Evolutionary conservation across 2,888 invertebrate species (phyloP).

Genomic region (Dicyrtomina minuta): DNA sequence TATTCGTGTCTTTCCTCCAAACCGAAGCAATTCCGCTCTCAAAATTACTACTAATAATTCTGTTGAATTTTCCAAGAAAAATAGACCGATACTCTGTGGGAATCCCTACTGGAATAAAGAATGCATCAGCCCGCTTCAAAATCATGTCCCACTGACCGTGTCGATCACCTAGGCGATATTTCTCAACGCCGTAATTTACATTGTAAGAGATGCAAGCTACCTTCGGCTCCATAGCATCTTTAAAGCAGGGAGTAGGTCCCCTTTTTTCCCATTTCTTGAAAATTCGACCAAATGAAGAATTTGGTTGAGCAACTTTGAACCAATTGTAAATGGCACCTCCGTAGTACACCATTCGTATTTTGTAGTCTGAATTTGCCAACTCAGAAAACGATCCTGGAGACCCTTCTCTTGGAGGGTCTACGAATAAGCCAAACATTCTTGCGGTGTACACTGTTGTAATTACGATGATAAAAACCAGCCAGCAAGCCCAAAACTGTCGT

Average conservation of each 20-base stretch:
- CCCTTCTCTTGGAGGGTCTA: neutral
- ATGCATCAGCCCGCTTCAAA: neutral
- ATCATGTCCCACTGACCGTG: neutral
- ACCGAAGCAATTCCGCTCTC: neutral
- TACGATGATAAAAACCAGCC: neutral
- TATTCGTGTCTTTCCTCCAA: neutral
- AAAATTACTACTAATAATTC: neutral
- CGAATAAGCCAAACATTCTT: neutral
- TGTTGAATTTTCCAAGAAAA: neutral
- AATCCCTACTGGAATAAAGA: neutral
- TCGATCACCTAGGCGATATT: neutral
- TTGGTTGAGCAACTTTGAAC: neutral
- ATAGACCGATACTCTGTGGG: neutral
- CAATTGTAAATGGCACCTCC: conserved; percentile 2
- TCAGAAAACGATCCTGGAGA: neutral
- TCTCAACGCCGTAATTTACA: no score
- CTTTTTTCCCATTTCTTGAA: neutral
- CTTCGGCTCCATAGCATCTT: neutral
- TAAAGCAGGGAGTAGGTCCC: no score
- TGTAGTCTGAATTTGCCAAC: neutral
- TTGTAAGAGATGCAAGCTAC: neutral
- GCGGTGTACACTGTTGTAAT: conserved; percentile 1
- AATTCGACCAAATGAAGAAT: neutral
- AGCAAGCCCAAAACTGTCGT: neutral
- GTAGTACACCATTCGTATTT: neutral